Conservation (phyloP, 2,113 vertebrate species). For the Maccullochella peelii region DNA sequence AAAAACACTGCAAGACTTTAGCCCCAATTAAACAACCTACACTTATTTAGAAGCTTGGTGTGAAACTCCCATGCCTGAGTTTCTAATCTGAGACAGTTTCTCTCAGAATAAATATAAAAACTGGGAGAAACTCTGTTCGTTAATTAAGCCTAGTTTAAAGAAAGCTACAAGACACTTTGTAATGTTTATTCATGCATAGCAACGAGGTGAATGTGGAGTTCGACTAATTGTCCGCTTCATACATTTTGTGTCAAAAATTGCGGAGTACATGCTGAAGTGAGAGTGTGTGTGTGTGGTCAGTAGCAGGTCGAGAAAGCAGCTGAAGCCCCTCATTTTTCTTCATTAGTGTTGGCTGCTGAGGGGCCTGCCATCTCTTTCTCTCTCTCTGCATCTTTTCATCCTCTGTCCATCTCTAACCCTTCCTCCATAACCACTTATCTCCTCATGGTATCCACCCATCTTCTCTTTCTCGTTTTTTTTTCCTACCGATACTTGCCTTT, state of each 20-base stretch:
- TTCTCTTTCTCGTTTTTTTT: not conserved
- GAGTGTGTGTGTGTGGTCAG: slow-evolving; percentile 51
- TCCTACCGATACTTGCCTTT: not conserved
- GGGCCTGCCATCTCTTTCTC: slow-evolving; percentile 36
- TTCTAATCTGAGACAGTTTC: slow-evolving; percentile 37
- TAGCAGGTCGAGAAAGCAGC: slow-evolving; percentile 57
- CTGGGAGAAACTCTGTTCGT: slow-evolving; percentile 30
- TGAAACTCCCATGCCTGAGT: slow-evolving; percentile 28
- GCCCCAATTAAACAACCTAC: slow-evolving; percentile 65
- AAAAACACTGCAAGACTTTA: slow-evolving; percentile 51
- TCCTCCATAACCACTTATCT: slow-evolving; percentile 32
- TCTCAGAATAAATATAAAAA: slow-evolving; percentile 49
- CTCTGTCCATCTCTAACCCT: slow-evolving; percentile 45
- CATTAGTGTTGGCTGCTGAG: slow-evolving; percentile 74
- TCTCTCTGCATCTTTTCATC: slow-evolving; percentile 41
- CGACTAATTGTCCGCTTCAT: slow-evolving; percentile 26
- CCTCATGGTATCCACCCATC: not conserved
- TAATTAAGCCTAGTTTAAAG: slow-evolving; percentile 65
- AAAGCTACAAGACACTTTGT: slow-evolving; percentile 41
- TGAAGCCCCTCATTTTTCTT: slow-evolving; percentile 76
- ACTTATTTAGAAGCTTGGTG: slow-evolving; percentile 42
- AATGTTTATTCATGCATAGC: slow-evolving; percentile 54
- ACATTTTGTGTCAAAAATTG: slow-evolving; percentile 46
- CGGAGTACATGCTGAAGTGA: slow-evolving; percentile 14
- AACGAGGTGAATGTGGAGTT: slow-evolving; percentile 43